These are phyloP conservation scores for Lasioglossum leucozonium DNA, from an alignment of 2,888 invertebrate genomes.

Conservation along the genomic window DNA sequence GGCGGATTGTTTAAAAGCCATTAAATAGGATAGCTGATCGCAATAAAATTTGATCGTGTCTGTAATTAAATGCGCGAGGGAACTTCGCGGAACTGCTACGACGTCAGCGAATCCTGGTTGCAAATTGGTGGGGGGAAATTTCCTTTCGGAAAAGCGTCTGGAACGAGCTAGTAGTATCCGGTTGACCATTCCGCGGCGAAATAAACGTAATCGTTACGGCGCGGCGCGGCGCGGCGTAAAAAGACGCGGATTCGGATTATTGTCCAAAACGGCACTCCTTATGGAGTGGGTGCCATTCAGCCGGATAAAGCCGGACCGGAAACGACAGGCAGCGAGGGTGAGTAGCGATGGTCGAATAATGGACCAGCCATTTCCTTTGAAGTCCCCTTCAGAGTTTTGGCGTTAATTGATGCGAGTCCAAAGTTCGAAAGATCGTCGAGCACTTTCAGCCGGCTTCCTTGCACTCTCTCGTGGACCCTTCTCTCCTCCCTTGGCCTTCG, in stretches of 20 bases:
- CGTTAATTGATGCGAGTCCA: constrained; percentile 80
- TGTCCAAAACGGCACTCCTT: constrained; percentile 60
- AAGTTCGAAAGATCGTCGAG: constrained; percentile 73
- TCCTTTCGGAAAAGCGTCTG: background rate
- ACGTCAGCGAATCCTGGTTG: background rate
- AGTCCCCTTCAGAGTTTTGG: constrained; percentile 78
- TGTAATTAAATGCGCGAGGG: background rate
- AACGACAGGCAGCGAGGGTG: constrained; percentile 52
- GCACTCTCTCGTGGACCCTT: constrained; percentile 49
- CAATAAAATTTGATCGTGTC: background rate
- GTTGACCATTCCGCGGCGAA: constrained; percentile 5
- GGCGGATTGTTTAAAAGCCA: background rate
- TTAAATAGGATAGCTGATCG: background rate
- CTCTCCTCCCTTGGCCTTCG: constrained; percentile 31
- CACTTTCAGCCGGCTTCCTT: constrained; percentile 63
- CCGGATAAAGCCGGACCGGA: constrained; percentile 63
- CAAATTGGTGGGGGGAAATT: background rate
- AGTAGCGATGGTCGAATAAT: constrained; percentile 74
- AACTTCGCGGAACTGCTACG: background rate
- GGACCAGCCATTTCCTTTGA: constrained; percentile 75
- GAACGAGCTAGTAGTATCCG: background rate
- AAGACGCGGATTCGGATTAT: constrained; percentile 66
- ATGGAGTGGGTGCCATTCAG: constrained; percentile 58
- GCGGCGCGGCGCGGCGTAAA: constrained; percentile 28
- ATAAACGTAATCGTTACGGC: constrained; percentile 44